phyloP scores from a whole-genome alignment of 1,140 invertebrate species.

The Cryptotermes secundus region DNA sequence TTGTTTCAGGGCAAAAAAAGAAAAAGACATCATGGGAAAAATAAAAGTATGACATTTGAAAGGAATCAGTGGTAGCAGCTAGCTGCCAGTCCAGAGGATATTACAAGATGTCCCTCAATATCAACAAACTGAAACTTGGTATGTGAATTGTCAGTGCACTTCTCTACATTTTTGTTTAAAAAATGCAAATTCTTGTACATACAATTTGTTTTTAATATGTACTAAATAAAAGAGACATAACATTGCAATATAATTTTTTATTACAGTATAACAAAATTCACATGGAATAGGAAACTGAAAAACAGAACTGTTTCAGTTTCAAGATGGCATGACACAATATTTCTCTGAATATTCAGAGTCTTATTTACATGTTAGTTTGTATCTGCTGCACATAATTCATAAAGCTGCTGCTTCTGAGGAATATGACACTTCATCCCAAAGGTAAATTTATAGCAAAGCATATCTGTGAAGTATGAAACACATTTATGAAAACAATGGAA shows the following conservation, averaged over 20 bases:
- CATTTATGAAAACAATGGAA: not conserved
- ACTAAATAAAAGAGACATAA: not conserved
- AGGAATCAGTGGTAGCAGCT: not conserved
- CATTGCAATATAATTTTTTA: not conserved
- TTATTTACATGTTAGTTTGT: not conserved
- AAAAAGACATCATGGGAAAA: not conserved
- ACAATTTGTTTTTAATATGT: not conserved
- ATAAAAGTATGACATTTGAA: conserved; percentile 9
- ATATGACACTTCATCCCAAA: not conserved
- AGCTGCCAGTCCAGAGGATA: not conserved
- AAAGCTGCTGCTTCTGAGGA: not conserved
- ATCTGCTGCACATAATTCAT: not conserved
- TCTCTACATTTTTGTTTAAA: too few species aligned
- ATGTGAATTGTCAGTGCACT: not conserved
- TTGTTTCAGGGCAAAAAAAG: not conserved
- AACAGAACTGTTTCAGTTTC: not conserved
- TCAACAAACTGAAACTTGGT: not conserved
- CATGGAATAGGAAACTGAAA: not conserved
- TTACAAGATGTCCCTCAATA: not conserved
- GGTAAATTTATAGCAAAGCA: not conserved
- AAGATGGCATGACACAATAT: not conserved
- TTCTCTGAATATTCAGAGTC: not conserved
- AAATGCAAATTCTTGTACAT: not conserved
- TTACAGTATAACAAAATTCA: conserved; percentile 5
- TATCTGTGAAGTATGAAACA: not conserved